Conservation (phyloP, 2,113 vertebrate genomes). For the Mustela lutreola region DNA sequence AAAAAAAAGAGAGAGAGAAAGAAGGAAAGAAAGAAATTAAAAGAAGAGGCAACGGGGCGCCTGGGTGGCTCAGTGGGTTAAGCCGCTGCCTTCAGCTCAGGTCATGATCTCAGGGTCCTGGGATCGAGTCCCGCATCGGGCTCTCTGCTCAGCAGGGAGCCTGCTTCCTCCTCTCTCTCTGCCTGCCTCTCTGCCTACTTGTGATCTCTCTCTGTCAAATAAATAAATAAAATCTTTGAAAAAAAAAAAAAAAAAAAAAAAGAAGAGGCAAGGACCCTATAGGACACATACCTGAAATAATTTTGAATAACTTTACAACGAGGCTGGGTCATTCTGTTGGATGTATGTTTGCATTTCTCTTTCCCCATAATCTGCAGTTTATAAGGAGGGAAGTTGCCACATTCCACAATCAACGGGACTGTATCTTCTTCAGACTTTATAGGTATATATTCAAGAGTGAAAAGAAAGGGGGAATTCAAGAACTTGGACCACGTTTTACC, state of each 20-base stretch:
- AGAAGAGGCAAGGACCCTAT: constrained; percentile 96
- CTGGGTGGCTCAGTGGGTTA: too few species aligned
- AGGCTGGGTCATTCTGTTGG: constrained; percentile 96
- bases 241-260: constrained; percentile 85
- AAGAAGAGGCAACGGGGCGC: constrained; percentile 97
- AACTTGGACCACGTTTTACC: constrained; percentile 98
- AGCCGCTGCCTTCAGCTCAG: too few species aligned
- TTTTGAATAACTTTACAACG: constrained; percentile 97
- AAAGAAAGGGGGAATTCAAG: constrained; percentile 98
- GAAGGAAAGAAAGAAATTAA: constrained; percentile 73
- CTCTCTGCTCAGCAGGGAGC: too few species aligned
- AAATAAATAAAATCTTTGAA: too few species aligned
- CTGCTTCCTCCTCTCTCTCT: too few species aligned
- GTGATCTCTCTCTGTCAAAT: too few species aligned
- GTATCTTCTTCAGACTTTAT: constrained; percentile 98
- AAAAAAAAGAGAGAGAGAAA: too few species aligned
- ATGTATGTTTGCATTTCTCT: constrained; percentile 96
- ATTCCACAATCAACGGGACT: constrained; percentile 99
- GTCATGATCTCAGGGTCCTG: too few species aligned
- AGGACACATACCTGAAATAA: constrained; percentile 95
- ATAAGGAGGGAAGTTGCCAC: constrained; percentile 97
- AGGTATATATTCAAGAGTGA: constrained; percentile 99
- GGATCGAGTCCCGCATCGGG: too few species aligned
- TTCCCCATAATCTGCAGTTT: constrained; percentile 97
- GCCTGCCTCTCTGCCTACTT: too few species aligned